Conservation (phyloP, 2,113 vertebrate species). For the Australoheros scitulus region DNA sequence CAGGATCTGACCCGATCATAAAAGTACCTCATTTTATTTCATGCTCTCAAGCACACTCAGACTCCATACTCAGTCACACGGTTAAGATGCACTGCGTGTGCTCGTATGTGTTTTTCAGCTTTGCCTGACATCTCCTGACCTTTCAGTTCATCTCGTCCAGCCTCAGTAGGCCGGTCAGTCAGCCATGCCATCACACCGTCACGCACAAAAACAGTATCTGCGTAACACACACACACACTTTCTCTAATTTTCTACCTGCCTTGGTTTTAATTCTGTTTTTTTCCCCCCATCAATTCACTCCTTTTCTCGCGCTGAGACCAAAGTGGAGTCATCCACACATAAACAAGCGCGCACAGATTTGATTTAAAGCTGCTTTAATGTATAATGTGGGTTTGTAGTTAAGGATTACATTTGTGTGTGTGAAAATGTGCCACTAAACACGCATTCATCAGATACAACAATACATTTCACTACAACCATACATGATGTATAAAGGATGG, state of each 20-base stretch:
- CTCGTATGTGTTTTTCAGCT: conserved; percentile 13
- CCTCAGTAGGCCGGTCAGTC: conserved; percentile 48
- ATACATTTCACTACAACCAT: neutral
- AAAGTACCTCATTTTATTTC: conserved; percentile 57
- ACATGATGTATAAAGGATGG: neutral
- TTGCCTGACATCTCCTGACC: conserved; percentile 61
- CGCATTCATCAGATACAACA: neutral
- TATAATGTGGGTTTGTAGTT: neutral
- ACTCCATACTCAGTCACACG: conserved; percentile 42
- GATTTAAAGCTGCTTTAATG: neutral
- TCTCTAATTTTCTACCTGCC: neutral
- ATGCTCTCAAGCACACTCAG: conserved; percentile 37
- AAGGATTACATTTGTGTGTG: neutral
- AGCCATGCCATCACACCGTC: conserved; percentile 34
- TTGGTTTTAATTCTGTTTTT: neutral
- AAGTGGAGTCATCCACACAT: neutral
- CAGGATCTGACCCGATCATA: conserved; percentile 42
- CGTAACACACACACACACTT: neutral
- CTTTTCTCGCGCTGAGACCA: neutral
- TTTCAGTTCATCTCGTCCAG: conserved; percentile 52
- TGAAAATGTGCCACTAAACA: neutral
- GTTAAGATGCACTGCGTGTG: conserved; percentile 30
- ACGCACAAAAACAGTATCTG: neutral
- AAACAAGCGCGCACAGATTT: neutral
- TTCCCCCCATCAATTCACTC: neutral